Evolutionary conservation across 2,888 invertebrate genomes (phyloP).

Genomic region (Lasius platythorax): DNA sequence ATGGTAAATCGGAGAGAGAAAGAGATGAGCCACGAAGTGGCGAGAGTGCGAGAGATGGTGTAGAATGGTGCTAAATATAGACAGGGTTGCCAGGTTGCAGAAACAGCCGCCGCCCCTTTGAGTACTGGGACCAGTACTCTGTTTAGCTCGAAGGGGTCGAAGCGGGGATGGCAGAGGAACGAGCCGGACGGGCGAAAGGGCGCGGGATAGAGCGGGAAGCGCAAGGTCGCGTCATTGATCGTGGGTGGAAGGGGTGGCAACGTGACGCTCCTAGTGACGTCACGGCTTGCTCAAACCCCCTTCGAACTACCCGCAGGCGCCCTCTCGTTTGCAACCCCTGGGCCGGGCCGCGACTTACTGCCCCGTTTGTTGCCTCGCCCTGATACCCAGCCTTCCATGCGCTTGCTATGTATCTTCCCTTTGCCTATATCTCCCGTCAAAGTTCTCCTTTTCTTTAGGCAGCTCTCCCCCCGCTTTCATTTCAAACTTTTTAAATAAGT

Average conservation of each 20-base stretch:
- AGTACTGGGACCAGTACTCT: constrained; percentile 79
- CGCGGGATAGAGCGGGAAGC: constrained; percentile 68
- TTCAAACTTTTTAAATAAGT: constrained; percentile 19
- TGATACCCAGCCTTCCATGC: constrained; percentile 57
- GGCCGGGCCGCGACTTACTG: constrained; percentile 59
- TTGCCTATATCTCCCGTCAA: constrained; percentile 20
- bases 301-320: constrained; percentile 75
- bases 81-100: constrained; percentile 86
- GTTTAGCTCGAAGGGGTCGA: constrained; percentile 67
- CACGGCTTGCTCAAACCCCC: constrained; percentile 78
- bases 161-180: constrained; percentile 55
- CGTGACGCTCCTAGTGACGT: constrained; percentile 83
- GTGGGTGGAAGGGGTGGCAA: constrained; percentile 78
- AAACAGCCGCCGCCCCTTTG: constrained; percentile 85
- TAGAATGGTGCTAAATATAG: constrained; percentile 84
- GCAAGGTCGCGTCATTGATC: constrained; percentile 86
- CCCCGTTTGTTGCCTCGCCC: constrained; percentile 71
- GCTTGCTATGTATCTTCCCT: constrained; percentile 2
- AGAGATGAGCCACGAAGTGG: constrained; percentile 45
- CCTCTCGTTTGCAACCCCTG: constrained; percentile 69
- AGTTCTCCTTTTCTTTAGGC: neutral
- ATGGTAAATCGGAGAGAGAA: constrained; percentile 51
- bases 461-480: neutral
- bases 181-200: constrained; percentile 57
- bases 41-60: constrained; percentile 71